Conservation (phyloP, 1,140 invertebrate species). For the Dendroctonus ponderosae region DNA sequence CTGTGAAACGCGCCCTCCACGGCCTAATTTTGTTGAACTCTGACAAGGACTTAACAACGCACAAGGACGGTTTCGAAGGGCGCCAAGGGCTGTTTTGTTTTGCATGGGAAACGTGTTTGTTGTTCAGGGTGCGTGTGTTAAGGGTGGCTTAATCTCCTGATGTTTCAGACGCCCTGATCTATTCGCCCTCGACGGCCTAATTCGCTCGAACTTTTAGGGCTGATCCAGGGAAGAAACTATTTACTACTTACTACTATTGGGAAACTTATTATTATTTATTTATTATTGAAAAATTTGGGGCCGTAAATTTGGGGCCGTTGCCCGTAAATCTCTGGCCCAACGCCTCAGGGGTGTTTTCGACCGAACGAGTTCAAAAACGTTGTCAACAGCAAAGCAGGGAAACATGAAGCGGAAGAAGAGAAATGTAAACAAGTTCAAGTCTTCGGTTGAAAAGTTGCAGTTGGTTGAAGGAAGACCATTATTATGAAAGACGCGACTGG, state of each 20-base stretch:
- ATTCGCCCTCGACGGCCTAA: too few species aligned
- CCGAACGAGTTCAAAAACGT: conserved; percentile 16
- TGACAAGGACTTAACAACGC: conserved; percentile 11
- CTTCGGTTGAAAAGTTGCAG: too few species aligned
- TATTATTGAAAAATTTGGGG: too few species aligned
- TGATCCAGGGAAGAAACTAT: too few species aligned
- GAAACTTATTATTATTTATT: too few species aligned
- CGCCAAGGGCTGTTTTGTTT: neutral
- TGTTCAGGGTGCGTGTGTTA: neutral
- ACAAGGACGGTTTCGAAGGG: conserved; percentile 5
- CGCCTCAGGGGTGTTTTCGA: conserved; percentile 2
- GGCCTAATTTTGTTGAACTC: conserved; percentile 13
- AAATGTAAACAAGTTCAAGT: conserved; percentile 15
- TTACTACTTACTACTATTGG: too few species aligned
- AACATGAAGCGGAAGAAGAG: conserved; percentile 9
- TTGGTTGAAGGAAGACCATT: too few species aligned
- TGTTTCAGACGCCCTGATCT: too few species aligned
- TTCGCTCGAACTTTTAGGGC: too few species aligned
- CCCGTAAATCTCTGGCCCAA: neutral
- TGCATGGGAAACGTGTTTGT: neutral
- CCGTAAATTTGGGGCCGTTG: neutral
- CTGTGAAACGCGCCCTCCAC: conserved; percentile 13
- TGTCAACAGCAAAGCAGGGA: conserved; percentile 20
- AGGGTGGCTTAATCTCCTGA: too few species aligned
- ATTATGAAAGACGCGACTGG: too few species aligned